These are phyloP conservation scores for Oryzias woworae DNA, from an alignment of 2,113 vertebrate species.

Conservation along the genomic window DNA sequence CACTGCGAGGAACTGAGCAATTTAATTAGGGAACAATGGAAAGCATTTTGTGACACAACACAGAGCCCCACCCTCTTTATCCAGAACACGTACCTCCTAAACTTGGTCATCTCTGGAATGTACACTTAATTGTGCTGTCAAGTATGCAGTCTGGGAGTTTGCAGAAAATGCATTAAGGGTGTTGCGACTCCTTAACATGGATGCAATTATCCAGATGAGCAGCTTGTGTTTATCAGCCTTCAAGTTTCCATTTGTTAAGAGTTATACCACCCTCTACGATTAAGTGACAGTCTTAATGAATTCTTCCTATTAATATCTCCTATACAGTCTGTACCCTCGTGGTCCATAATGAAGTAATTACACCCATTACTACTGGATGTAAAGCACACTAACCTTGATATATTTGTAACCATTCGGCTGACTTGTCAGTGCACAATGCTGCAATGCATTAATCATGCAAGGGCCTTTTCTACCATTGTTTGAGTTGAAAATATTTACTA, in stretches of 20 bases:
- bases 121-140: not conserved
- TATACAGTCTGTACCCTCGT: conserved; percentile 8
- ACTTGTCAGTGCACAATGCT: conserved; percentile 16
- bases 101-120: conserved; percentile 19
- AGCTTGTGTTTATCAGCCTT: conserved; percentile 15
- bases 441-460: conserved; percentile 45
- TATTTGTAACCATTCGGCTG: conserved; percentile 24
- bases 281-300: conserved; percentile 32
- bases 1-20: conserved; percentile 85
- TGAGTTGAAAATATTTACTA: conserved; percentile 31
- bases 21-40: conserved; percentile 85
- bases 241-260: conserved; percentile 25
- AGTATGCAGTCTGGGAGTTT: conserved; percentile 2
- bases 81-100: conserved; percentile 15
- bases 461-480: conserved; percentile 50
- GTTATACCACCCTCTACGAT: conserved; percentile 18
- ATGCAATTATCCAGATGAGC: conserved; percentile 29
- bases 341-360: conserved; percentile 25
- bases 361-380: conserved; percentile 21
- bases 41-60: conserved; percentile 36
- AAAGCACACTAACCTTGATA: conserved; percentile 28
- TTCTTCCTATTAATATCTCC: conserved; percentile 46
- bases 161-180: conserved; percentile 3
- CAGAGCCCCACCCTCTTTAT: conserved; percentile 41
- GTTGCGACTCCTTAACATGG: conserved; percentile 8